phyloP scores from a whole-genome alignment of 2,797 vertebrate species.

The Champsocephalus esox region DNA sequence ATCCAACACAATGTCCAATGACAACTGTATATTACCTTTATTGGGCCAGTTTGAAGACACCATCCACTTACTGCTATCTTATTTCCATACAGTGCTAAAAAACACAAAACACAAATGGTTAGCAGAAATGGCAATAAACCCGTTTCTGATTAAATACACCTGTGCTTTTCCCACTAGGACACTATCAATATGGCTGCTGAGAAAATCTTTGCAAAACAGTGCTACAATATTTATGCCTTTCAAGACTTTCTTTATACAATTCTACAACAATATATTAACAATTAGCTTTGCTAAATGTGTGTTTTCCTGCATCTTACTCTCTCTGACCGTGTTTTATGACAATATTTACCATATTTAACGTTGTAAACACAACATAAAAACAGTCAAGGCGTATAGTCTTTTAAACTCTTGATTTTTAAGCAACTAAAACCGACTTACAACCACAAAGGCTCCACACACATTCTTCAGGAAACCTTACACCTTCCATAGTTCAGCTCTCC shows the following conservation, averaged over 20 bases:
- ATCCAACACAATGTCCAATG: neutral
- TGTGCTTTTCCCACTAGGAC: no score
- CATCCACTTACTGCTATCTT: conserved; percentile 1
- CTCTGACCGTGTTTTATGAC: neutral
- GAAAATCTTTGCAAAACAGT: neutral
- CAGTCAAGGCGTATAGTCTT: neutral
- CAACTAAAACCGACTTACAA: conserved; percentile 22
- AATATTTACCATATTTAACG: neutral
- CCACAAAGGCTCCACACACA: conserved; percentile 56
- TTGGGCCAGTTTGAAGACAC: neutral
- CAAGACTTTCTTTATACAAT: neutral
- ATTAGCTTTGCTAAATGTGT: no score
- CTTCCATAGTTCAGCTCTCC: conserved; percentile 54
- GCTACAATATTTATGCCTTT: no score
- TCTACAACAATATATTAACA: neutral
- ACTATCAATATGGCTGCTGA: no score
- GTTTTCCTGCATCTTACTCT: neutral
- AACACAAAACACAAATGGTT: neutral
- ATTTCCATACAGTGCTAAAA: conserved; percentile 3
- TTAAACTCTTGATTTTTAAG: conserved; percentile 29
- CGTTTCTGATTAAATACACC: no score
- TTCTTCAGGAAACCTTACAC: conserved; percentile 75
- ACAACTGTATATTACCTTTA: neutral
- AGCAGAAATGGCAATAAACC: neutral
- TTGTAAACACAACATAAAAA: neutral